A percentile compares a stretch with the other conserved stretches of the same genome.
Conservation (phyloP, 2,888 invertebrate species). For the Zaprionus obscuricornis region DNA sequence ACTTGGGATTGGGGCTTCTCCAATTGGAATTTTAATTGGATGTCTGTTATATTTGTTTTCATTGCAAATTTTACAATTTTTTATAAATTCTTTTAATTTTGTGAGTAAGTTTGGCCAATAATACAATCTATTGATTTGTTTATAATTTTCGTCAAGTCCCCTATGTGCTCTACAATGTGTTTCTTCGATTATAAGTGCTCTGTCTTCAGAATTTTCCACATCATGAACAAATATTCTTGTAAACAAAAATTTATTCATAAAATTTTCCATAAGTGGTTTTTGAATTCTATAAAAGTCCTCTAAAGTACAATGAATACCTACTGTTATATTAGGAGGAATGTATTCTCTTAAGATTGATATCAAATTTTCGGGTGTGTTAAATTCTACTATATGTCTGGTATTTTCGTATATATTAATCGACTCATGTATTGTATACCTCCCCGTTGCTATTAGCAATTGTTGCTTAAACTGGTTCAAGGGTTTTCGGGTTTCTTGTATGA, state of each 20-base stretch:
- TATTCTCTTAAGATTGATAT: not conserved
- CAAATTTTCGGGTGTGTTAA: not conserved
- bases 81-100: too few relatives aligned
- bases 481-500: not conserved
- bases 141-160: not conserved
- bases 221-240: not conserved
- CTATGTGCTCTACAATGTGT: not conserved
- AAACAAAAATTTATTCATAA: not conserved
- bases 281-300: not conserved
- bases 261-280: not conserved
- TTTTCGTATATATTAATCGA: not conserved
- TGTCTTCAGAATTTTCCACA: not conserved
- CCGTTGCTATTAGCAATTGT: not conserved
- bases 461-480: not conserved
- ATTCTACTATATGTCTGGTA: constrained; percentile 4
- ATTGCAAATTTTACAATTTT: too few relatives aligned
- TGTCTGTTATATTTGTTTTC: too few relatives aligned
- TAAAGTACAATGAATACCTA: not conserved
- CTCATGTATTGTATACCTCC: too few relatives aligned
- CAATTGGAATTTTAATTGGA: too few relatives aligned
- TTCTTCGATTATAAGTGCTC: not conserved
- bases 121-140: too few relatives aligned
- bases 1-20: too few relatives aligned
- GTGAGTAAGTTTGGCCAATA: too few relatives aligned
- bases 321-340: not conserved